Conservation (phyloP, 1,140 invertebrate species). For the Latrodectus geometricus region DNA sequence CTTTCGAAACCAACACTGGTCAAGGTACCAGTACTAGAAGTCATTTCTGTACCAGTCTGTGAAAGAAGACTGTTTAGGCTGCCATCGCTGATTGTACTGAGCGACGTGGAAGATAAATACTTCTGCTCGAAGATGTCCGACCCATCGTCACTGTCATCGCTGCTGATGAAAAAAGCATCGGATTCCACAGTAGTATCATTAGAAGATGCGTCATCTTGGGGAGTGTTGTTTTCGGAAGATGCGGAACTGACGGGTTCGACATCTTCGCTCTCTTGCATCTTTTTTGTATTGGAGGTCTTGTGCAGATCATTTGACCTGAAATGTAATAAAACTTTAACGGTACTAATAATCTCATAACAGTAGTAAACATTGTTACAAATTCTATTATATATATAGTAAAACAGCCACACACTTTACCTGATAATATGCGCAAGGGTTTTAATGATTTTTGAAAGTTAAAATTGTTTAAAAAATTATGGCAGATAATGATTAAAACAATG, state of each 20-base stretch:
- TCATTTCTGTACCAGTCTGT: constrained; percentile 60
- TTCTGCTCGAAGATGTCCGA: constrained; percentile 13
- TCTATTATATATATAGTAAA: no score
- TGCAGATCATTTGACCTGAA: neutral
- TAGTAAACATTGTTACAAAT: no score
- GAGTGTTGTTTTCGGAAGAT: neutral
- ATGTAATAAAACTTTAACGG: neutral
- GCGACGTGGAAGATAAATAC: constrained; percentile 31
- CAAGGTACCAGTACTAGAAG: constrained; percentile 45
- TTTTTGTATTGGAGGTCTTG: neutral
- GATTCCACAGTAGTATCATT: constrained; percentile 30
- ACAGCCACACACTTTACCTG: no score
- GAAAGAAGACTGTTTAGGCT: constrained; percentile 65
- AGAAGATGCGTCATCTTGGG: constrained; percentile 9
- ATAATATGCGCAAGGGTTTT: no score
- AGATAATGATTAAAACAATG: no score
- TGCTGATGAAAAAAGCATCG: constrained; percentile 43
- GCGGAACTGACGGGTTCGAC: constrained; percentile 4
- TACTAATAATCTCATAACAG: no score
- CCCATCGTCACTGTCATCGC: constrained; percentile 49
- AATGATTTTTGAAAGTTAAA: no score
- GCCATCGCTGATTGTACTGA: constrained; percentile 56
- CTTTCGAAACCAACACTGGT: constrained; percentile 38
- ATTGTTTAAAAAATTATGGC: no score
- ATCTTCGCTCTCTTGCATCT: constrained; percentile 2